Evolutionary conservation across 2,113 vertebrate species (phyloP).

Genomic region (Crotophaga sulcirostris): DNA sequence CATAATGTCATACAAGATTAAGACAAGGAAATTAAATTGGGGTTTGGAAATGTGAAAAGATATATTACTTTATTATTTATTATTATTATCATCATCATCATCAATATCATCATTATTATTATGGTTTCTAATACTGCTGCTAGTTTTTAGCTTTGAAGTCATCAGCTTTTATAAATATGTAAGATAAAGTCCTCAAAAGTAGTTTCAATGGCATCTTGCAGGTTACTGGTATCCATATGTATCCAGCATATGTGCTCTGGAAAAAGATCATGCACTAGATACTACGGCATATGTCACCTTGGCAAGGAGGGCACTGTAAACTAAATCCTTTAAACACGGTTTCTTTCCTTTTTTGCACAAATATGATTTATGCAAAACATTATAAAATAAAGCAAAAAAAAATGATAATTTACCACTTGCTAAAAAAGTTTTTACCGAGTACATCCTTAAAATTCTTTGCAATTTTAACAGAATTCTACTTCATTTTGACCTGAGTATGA

Average conservation of each 20-base stretch:
- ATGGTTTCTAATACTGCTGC: not conserved
- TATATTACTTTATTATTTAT: not conserved
- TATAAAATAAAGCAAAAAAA: not conserved
- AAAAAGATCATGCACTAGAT: conserved; percentile 13
- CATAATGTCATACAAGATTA: conserved; percentile 34
- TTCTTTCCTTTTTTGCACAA: not conserved
- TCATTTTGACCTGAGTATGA: not conserved
- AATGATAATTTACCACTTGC: not conserved
- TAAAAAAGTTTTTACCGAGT: not conserved
- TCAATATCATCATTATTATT: not conserved
- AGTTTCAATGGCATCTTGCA: conserved; percentile 16
- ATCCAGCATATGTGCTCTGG: conserved; percentile 41
- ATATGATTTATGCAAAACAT: not conserved
- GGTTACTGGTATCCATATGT: conserved; percentile 42
- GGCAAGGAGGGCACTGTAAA: not conserved
- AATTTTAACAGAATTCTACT: not conserved
- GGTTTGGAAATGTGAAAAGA: not conserved
- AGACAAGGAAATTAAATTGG: conserved; percentile 27
- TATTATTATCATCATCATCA: fast-evolving
- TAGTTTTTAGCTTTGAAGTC: not conserved
- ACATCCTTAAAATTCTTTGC: not conserved
- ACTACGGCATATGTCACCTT: conserved; percentile 33
- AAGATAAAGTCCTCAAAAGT: not conserved
- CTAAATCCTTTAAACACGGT: not conserved
- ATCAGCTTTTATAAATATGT: not conserved